Evolutionary conservation across 1,140 invertebrate genomes (phyloP), one percentile per base, ranked within the genome.

Genomic region (Homarus americanus): DNA sequence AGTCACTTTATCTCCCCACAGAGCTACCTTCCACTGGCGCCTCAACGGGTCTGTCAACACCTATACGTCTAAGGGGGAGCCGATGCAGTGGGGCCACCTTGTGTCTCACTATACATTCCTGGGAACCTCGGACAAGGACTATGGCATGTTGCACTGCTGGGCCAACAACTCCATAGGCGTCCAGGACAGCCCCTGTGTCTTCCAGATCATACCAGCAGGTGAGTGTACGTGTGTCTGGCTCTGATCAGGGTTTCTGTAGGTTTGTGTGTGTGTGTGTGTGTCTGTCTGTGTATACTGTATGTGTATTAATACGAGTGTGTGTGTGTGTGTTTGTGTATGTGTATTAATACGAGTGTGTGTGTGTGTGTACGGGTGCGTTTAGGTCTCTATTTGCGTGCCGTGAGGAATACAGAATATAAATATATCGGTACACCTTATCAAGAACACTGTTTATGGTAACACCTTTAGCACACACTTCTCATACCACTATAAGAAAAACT

Each of bases 121-220:
- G 28, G 87, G 87, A 9, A 69, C 87, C 41, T 73, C 94, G 66
- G 95, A 96, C 87, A 95, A 95, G 28, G 97, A 98, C 93, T 96
- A 97, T 91, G 97, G 96, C 0, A 96, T 95, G 2, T 93, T 97
- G 1, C 94, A 96, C 4, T 98, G 97, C 94, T 98, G 97, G 95
- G 97, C 97, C 0, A 95, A 95, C 15, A 98, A 98, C 93, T 95
- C 95, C 91, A 97, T 98, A 78, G 97, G 98, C 28, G 93, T 94
- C 24, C 96, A 97, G 93, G 95, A 95, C 80, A 95, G 96, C 53
- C 94, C 94, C 12, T 98, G 98, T 94, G 96, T 97, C 73, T 98
- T 97, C 94, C 97, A 98, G 93, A 97, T 98, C 66, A 98, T 98
- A 93, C 97, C 97, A 87, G 93, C 93, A 58, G 93, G 93, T 93